Evolutionary conservation across 2,797 vertebrate species (phyloP).

Genomic region (Gadopsis marmoratus): DNA sequence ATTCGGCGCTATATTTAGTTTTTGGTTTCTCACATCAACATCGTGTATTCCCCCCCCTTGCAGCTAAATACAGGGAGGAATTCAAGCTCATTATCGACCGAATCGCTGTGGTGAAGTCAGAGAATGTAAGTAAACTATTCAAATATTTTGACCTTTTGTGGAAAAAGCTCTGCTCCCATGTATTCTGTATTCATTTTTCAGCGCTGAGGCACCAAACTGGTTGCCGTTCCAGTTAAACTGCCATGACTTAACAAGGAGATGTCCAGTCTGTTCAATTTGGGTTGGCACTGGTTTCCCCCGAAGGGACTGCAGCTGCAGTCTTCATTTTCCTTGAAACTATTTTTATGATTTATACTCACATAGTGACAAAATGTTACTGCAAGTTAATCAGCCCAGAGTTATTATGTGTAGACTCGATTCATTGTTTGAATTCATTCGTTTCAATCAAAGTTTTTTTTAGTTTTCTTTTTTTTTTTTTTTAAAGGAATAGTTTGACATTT

Average conservation of each 20-base stretch:
- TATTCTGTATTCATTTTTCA: background rate
- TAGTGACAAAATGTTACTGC: background rate
- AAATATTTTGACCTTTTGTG: conserved; percentile 62
- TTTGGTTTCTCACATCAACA: conserved; percentile 41
- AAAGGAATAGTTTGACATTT: too few species aligned
- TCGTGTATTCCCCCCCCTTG: conserved; percentile 9
- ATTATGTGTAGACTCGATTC: background rate
- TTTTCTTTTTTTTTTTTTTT: too few species aligned
- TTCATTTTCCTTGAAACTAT: conserved; percentile 5
- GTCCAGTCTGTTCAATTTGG: background rate
- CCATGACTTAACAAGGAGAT: background rate
- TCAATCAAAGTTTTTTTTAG: too few species aligned
- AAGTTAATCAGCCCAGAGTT: background rate
- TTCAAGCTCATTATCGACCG: conserved; percentile 88
- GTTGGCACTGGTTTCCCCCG: conserved; percentile 9
- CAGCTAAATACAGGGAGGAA: conserved; percentile 89
- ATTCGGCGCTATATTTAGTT: conserved; percentile 35
- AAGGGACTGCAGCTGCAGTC: conserved; percentile 32
- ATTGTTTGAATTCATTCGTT: too few species aligned
- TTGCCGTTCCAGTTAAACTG: background rate
- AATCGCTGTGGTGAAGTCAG: conserved; percentile 87
- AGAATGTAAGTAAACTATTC: conserved; percentile 83
- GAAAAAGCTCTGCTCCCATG: conserved; percentile 14
- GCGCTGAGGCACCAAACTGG: conserved; percentile 3
- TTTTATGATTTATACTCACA: conserved; percentile 15